Conservation (phyloP, 1,140 invertebrate species). For the Oppia nitens region DNA sequence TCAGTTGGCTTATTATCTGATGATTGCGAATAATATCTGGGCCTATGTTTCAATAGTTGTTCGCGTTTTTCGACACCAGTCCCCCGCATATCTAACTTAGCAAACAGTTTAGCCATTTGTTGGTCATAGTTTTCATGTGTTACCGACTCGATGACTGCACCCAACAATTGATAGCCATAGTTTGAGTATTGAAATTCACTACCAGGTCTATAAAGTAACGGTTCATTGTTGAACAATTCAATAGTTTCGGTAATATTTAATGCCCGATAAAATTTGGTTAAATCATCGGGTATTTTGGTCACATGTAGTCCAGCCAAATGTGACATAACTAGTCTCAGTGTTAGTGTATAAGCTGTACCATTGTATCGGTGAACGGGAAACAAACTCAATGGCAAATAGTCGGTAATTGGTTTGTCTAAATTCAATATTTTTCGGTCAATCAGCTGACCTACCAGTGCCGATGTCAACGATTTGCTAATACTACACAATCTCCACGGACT, state of each 20-base stretch:
- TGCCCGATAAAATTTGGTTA: not conserved
- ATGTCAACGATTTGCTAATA: not conserved
- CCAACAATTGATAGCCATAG: constrained; percentile 8
- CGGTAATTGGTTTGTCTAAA: not conserved
- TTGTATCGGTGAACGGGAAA: not conserved
- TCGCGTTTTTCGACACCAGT: not conserved
- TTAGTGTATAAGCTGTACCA: not conserved
- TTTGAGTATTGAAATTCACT: constrained; percentile 12
- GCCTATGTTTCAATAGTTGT: not conserved
- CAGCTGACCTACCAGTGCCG: not conserved
- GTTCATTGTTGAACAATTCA: no score
- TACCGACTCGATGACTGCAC: constrained; percentile 10
- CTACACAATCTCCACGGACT: constrained; percentile 1
- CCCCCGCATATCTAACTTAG: not conserved
- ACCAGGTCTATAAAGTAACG: constrained; percentile 2
- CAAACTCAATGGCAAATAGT: not conserved
- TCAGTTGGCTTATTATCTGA: not conserved
- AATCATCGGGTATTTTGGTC: not conserved
- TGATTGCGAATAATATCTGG: not conserved
- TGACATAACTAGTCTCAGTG: not conserved
- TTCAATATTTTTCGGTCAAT: not conserved
- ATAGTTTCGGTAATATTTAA: not conserved
- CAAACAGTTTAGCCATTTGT: not conserved
- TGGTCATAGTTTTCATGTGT: constrained; percentile 1
- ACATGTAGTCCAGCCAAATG: not conserved